Base-by-base conservation (phyloP, 2,797 vertebrate species). In the Malacoctenus gilli region DNA sequence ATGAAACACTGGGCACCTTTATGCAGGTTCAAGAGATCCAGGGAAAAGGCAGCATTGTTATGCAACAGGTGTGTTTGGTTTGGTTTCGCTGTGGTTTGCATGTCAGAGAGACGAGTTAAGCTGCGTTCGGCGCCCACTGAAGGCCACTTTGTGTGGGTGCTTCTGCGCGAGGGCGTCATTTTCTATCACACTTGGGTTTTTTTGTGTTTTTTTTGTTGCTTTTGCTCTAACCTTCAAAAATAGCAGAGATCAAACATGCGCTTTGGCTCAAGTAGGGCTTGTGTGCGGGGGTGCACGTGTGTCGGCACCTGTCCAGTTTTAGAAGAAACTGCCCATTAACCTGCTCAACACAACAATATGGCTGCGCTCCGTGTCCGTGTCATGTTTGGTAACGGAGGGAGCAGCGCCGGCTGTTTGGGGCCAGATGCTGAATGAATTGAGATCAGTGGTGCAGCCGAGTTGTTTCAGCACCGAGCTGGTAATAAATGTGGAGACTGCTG, bases 351-450 rank as follows among this genome's bases (percentile, higher is more conserved):
- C 28, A 19, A 44, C 62, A 67, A 51, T 46, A 53, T 48, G 54
- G 44, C 46, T 6, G 21, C n/a, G 31, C 55, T 66, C 36, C 15
- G 43, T 2, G 48, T 61, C 34, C 43, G 14, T 35, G 52, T 56
- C 35, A 12, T 28, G 49, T 72, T 59, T 48, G 46, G 39, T 37
- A 30, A 10, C 19, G 36, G 55, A 48, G 14, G 4, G 43, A 40
- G 10, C 56, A 9, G 30, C 18, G 14, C 44, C 49, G 56, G 19
- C 15, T 59, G 44, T 48, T 59, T 35, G 39, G 14, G 46, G 48
- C 36, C 68, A 72, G 68, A 72, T 72, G 68, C 74, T 28, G 50
- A 66, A 63, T 11, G 38, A 67, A 56, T 47, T 32, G 41, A 31
- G 56, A 66, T 62, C 57, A 37, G 42, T 28, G 59, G 35, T 52